Evolutionary conservation across 2,888 invertebrate genomes (phyloP).

Genomic region (Drosophila affinis): DNA sequence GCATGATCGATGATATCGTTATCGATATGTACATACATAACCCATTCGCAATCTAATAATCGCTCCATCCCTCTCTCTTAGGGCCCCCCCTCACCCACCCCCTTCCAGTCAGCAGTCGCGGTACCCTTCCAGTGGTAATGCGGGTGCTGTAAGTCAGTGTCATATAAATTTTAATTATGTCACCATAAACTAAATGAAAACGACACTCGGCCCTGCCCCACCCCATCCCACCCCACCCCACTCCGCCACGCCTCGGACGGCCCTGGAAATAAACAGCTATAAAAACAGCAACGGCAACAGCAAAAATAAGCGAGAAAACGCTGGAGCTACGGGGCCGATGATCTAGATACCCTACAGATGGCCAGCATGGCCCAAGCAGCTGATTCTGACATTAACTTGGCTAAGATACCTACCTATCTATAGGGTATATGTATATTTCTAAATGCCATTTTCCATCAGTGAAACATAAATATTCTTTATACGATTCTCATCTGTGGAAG

Average conservation of each 20-base stretch:
- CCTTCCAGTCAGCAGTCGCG: background rate
- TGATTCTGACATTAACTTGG: background rate
- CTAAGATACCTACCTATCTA: background rate
- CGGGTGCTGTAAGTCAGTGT: constrained; percentile 61
- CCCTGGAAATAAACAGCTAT: background rate
- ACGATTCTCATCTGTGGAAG: too few relatives aligned
- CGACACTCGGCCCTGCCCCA: constrained; percentile 14
- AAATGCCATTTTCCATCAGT: too few relatives aligned
- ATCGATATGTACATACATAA: background rate
- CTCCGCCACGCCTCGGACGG: background rate
- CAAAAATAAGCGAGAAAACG: constrained; percentile 8
- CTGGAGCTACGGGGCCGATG: background rate
- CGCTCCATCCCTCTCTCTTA: background rate
- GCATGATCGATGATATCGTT: background rate
- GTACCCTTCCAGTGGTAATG: constrained; percentile 21
- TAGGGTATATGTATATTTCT: too few relatives aligned
- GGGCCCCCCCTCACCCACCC: background rate
- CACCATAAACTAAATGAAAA: constrained; percentile 73
- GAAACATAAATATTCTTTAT: too few relatives aligned
- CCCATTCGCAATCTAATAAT: background rate
- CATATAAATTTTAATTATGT: constrained; percentile 78
- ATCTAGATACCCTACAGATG: background rate
- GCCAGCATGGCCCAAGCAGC: background rate
- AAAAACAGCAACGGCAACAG: constrained; percentile 12
- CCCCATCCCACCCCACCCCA: too few relatives aligned